Evolutionary conservation across 2,888 invertebrate species (phyloP), one percentile per base, ranked within the genome.

Genomic region (Trypoxylon attenuatum): DNA sequence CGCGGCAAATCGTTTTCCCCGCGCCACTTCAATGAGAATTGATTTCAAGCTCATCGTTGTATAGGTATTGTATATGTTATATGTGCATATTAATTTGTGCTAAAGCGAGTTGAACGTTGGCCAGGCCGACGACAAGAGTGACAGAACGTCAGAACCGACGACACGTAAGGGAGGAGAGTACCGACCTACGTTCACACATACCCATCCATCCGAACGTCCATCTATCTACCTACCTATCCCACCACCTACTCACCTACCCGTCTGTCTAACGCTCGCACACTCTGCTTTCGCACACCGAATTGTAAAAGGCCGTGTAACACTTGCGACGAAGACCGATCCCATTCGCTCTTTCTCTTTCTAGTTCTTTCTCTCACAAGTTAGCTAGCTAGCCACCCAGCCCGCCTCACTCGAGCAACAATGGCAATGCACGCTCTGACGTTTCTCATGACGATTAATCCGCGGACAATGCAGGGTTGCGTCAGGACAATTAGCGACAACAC

Each of bases 401-500:
- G 50, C 16, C n/a, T 45, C 56, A 50, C 39, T 51, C 41, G 54
- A 53, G 42, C 33, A 57, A 57, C 61, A 61, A 61, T 57, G 8
- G 61, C 50, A 45, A 41, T 53, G 55, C 71, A 53, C 50, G 64
- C 58, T 25, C 61, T 64, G 74, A 72, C 77, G 71, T 82, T 80
- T 82, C 83, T 77, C 83, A 81, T 80, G 76, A 69, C 80, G 81
- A 81, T 82, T 83, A 82, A 83, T 81, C 69, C 80, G 73, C 54
- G 76, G 56, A 82, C 82, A 82, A 82, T 82, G 68, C 69, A 25
- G 29, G 74, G 68, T 82, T 82, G 78, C 82, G 76, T 67, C 81
- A 82, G 61, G 75, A 72, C 80, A 82, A 82, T 82, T 82, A 83
- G 82, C 81, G 81, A 82, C 82, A 82, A 79, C 76, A 74, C 78